Base-by-base conservation (phyloP, 2,797 vertebrate genomes). In the Tauraco hartlaubi region DNA sequence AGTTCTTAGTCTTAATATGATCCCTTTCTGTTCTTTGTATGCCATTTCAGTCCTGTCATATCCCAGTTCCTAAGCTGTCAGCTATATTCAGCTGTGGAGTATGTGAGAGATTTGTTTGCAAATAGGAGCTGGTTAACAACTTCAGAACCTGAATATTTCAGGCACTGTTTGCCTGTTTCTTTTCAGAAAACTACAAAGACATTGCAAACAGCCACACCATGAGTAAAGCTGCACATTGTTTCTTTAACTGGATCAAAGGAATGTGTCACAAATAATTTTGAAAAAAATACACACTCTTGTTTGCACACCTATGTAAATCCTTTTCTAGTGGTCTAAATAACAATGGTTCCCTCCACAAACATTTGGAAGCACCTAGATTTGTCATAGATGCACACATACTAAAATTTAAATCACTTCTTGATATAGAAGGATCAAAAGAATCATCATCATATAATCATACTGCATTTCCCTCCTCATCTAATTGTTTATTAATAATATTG, bases 301-400 rank as follows among this genome's bases (percentile, higher is more conserved):
- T 85, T 95, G 52, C 74, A 92, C 80, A 93, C 92, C 84, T 91
- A 56, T 46, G 59, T 64, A 93, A 96, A 95, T 73, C 28, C 54
- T 91, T 95, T 94, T 61, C 51, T 49, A 62, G 54, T 20, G 8
- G 18, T 90, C 54, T 72, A 62, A 84, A 73, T 75, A 69, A 11
- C 55, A 74, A n/a, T 4, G 3, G 23, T 72, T 49, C 71, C 44
- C 21, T 79, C 49, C 68, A 58, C 41, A 92, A 93, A 72, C 8
- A 48, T 29, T 67, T 71, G 15, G n/a, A 73, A 31, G 64, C 14
- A 58, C 23, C 26, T 88, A n/a, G 25, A 64, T 74, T 68, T 88
- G 35, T 48, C 37, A 39, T 9, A 86, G 33, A 54, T 29, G 13
- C 15, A 49, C 23, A n/a, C 14, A n/a, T 15, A 51, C 7, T 63